Evolutionary conservation across 2,113 vertebrate species (phyloP), one percentile per base, ranked within the genome.

Genomic region (Ammodramus savannarum): DNA sequence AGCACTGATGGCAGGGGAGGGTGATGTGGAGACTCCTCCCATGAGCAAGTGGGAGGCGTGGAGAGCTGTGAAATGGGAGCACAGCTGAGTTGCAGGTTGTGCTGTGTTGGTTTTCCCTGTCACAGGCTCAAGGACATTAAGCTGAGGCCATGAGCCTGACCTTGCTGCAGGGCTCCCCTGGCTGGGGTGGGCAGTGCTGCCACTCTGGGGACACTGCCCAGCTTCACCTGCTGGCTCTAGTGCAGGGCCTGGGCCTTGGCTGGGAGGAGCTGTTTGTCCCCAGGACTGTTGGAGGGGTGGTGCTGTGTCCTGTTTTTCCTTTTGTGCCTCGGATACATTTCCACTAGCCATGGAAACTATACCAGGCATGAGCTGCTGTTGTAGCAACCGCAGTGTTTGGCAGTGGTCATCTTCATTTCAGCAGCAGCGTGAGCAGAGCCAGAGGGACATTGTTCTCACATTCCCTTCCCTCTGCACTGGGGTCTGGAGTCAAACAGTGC

Each of bases 361-460:
- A 97, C 65, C 3, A 59, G 85, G 92, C 72, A 63, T 20, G 83
- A 92, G 86, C 83, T 89, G 92, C 80, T 96, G 92, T 95, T 96
- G 90, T 96, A 84, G 92, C 94, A 95, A 94, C 96, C 31, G 7
- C 55, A 13, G 38, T 88, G 92, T 95, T 96, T 94, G 51, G 76
- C 12, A 3, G 34, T 66, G 82, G 78, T 90, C 95, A 63, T 73
- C 76, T 62, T 62, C 51, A 1, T 90, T 91, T 77, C 90, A 65
- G 32, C 59, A 94, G 79, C 88, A 80, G 63, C 0, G 0, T 90
- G 95, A 90, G 94, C 79, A 76, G 80, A 92, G 85, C 83, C 92
- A 88, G 95, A 90, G 83, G 57, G 85, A 85, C 66, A 10, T 79
- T 85, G 76, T 79, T 94, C 85, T 61, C 65, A 7, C 79, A 34